phyloP scores from a whole-genome alignment of 2,113 vertebrate genomes.

The Sterrhoptilus dennistouni region DNA sequence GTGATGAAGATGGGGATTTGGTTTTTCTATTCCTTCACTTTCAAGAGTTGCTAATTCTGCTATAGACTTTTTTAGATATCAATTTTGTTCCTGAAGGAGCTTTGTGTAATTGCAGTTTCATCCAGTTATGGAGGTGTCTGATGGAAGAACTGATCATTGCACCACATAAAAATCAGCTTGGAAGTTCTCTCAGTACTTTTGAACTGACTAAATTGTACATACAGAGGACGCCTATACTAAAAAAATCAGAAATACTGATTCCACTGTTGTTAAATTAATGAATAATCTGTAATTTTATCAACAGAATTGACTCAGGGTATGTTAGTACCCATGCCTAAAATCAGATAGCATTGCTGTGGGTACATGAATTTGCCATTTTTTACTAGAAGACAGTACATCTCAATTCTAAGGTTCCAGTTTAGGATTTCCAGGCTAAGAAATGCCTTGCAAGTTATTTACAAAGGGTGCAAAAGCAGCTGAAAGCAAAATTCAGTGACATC shows the following conservation, averaged over 20 bases:
- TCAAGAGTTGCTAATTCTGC: background rate
- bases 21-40: background rate
- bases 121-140: background rate
- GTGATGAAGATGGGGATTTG: background rate
- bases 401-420: background rate
- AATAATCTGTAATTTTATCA: background rate
- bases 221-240: background rate
- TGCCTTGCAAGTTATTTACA: background rate
- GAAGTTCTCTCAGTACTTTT: background rate
- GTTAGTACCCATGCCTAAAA: background rate
- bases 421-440: background rate
- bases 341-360: background rate
- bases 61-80: background rate
- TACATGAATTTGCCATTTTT: background rate
- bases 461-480: background rate
- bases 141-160: background rate
- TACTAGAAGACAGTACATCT: background rate
- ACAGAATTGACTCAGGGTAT: background rate
- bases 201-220: background rate
- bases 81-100: rapidly evolving
- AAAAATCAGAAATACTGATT: background rate
- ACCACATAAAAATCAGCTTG: background rate
- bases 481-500: background rate
- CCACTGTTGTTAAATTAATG: background rate
- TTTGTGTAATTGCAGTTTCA: background rate